phyloP scores from a whole-genome alignment of 1,140 invertebrate species.

The Pogonomyrmex barbatus region DNA sequence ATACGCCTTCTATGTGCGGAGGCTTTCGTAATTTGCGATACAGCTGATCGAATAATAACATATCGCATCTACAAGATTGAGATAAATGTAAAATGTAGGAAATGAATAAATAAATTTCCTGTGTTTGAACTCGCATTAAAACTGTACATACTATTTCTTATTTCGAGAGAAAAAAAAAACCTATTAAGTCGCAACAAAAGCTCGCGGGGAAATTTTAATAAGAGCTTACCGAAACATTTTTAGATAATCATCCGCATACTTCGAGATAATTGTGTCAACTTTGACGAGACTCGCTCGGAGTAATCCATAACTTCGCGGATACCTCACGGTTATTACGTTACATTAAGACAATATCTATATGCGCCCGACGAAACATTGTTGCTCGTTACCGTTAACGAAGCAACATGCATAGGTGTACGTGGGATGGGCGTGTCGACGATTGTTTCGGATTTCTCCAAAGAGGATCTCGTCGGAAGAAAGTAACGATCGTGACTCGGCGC shows the following conservation, averaged over 20 bases:
- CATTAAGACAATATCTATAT: constrained; percentile 52
- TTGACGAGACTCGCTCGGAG: constrained; percentile 18
- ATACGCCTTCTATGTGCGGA: background rate
- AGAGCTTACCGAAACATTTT: background rate
- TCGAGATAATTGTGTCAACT: background rate
- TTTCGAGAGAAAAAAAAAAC: background rate
- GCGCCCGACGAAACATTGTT: constrained; percentile 44
- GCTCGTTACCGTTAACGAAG: constrained; percentile 67
- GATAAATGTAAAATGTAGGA: background rate
- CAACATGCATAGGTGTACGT: constrained; percentile 37
- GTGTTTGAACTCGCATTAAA: background rate
- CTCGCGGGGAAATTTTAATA: background rate
- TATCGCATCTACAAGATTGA: background rate
- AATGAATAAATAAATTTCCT: background rate
- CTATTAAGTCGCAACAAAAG: background rate
- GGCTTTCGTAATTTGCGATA: background rate
- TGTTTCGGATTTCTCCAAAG: constrained; percentile 73
- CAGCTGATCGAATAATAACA: background rate
- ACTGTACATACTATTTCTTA: background rate
- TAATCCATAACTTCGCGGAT: constrained; percentile 4
- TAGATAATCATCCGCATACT: constrained; percentile 5
- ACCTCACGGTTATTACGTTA: constrained; percentile 54
- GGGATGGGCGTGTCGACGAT: constrained; percentile 68
- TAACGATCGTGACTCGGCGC: constrained; percentile 69
- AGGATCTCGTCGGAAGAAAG: constrained; percentile 47